Base-by-base conservation (phyloP, 2,797 vertebrate species). In the Ctenosaura bakeri region DNA sequence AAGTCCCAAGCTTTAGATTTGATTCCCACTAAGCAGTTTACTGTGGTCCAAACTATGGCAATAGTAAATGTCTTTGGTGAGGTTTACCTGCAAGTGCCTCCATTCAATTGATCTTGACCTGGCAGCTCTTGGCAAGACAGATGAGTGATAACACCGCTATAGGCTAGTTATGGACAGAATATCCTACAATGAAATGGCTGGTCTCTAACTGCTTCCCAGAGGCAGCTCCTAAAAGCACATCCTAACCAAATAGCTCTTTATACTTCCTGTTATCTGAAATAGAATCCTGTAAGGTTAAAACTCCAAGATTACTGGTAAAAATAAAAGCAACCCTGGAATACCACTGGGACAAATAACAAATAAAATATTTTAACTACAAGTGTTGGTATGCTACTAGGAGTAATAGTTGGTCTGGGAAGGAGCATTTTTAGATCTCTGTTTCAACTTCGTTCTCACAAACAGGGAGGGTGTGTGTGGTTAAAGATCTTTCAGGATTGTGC, bases 31-130 rank as follows among this genome's bases (percentile, higher is more conserved):
- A 35, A 88, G 86, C 29, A 78, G 35, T 16, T 73, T 84, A 42
- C 32, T 85, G 14, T 86, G 38, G 69, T 38, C 85, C 74, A 46
- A 90, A 80, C 66, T 50, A 90, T 29, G 29, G 0, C 20, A 24
- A 90, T 38, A 77, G 93, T 93, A 95, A 95, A 94, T 96, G 92
- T 91, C 93, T 93, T 95, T 0, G 6, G 90, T 95, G 93, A 88
- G 91, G 87, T 93, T 92, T 96, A 95, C 95, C 93, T 95, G 92
- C 93, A 96, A 94, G 90, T 95, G 93, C 94, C 93, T 94, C 94
- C 91, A 94, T 91, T 85, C 4, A 2, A 89, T 91, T 82, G 94
- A 93, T 91, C 93, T 95, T 95, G 93, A 95, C 93, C 90, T 32
- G 66, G 93, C 90, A 93, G 81, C 90, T 85, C 90, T 0, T 84